These are phyloP conservation scores for Noctua comes DNA, from an alignment of 2,888 invertebrate genomes.

Conservation along the genomic window DNA sequence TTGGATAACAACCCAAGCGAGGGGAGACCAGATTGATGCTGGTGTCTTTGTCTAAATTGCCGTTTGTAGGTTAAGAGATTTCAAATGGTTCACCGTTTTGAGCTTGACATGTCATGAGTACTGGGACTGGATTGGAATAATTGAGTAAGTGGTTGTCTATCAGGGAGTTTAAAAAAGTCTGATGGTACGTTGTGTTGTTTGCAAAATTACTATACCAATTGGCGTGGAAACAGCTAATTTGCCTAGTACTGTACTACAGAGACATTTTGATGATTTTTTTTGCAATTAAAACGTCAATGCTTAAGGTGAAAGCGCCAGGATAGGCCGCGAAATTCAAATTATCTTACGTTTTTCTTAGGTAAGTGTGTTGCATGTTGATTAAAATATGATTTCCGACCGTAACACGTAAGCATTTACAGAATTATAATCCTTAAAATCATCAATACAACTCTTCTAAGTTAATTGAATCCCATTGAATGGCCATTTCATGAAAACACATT, in stretches of 20 bases:
- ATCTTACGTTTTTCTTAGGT: no score
- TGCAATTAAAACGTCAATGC: no score
- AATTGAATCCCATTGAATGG: no score
- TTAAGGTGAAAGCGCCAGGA: no score
- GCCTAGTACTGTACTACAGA: no score
- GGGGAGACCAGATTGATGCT: conserved; percentile 44
- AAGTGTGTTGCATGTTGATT: no score
- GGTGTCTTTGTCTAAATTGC: conserved; percentile 52
- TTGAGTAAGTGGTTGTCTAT: conserved; percentile 34
- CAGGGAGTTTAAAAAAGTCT: background rate
- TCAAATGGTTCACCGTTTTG: conserved; percentile 47
- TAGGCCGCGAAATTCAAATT: no score
- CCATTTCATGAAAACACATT: no score
- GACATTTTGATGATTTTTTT: background rate
- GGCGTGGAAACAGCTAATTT: background rate
- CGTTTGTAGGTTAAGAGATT: conserved; percentile 52
- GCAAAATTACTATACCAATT: background rate
- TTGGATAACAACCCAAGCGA: conserved; percentile 49
- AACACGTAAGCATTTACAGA: no score
- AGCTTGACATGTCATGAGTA: conserved; percentile 31
- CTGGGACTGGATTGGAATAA: conserved; percentile 33
- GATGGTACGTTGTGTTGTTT: background rate
- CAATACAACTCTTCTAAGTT: no score
- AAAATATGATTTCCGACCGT: no score
- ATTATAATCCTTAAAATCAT: no score